Evolutionary conservation across 1,140 invertebrate genomes (phyloP).

Genomic region (Meloidogyne exigua): DNA sequence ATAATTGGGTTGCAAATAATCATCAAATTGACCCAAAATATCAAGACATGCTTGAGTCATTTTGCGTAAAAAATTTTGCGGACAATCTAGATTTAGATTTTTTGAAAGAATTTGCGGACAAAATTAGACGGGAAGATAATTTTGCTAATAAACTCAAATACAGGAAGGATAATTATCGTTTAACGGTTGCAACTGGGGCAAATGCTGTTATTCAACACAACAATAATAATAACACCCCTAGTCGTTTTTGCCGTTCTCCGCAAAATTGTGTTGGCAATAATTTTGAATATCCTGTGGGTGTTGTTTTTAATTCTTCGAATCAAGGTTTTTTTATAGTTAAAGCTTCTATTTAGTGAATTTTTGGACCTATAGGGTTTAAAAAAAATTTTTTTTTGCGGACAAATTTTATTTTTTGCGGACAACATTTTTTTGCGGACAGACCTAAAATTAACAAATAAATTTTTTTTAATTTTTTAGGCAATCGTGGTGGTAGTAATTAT

Average conservation of each 20-base stretch:
- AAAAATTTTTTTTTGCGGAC: neutral
- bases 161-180: slow-evolving; percentile 1
- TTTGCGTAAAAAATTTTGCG: neutral
- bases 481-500: neutral
- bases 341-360: neutral
- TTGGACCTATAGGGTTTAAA: no score
- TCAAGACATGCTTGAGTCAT: neutral
- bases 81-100: neutral
- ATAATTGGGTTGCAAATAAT: no score
- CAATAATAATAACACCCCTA: no score
- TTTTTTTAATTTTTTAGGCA: neutral
- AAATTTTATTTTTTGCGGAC: no score
- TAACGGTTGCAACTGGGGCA: neutral
- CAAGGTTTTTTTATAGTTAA: neutral
- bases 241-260: neutral
- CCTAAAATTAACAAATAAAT: no score
- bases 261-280: neutral
- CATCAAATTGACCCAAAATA: neutral
- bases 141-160: neutral
- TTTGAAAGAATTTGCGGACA: neutral
- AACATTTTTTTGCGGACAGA: neutral
- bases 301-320: neutral
- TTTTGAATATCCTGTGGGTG: neutral
- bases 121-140: neutral
- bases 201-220: neutral